phyloP scores from a whole-genome alignment of 2,113 vertebrate genomes.

The Solea solea region DNA sequence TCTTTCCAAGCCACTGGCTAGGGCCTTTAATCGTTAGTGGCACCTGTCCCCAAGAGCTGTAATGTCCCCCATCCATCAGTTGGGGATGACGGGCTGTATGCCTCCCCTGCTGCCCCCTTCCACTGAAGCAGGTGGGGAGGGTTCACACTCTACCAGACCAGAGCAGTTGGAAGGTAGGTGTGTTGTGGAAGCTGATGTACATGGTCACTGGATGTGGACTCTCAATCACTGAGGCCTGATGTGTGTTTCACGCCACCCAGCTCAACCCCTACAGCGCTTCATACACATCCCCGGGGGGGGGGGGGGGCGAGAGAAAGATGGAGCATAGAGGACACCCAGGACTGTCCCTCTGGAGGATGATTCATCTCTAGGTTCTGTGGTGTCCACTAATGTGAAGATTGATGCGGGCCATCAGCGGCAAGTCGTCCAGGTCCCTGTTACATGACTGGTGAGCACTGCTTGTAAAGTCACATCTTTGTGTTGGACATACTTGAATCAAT shows the following conservation, averaged over 20 bases:
- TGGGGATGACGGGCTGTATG: slow-evolving; percentile 63
- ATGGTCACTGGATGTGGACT: slow-evolving; percentile 63
- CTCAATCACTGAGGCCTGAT: slow-evolving; percentile 67
- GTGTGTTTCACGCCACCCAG: slow-evolving; percentile 22
- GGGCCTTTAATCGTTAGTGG: slow-evolving; percentile 80
- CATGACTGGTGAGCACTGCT: neutral
- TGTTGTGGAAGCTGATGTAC: slow-evolving; percentile 54
- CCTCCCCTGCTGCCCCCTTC: slow-evolving; percentile 13
- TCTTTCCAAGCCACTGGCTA: slow-evolving; percentile 78
- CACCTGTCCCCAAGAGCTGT: slow-evolving; percentile 81
- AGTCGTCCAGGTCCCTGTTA: slow-evolving; percentile 13
- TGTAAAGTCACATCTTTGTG: slow-evolving; percentile 3
- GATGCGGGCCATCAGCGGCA: slow-evolving; percentile 27
- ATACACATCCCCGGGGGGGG: slow-evolving; percentile 13
- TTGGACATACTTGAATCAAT: neutral
- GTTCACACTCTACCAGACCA: slow-evolving; percentile 55
- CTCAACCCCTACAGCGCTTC: slow-evolving; percentile 29
- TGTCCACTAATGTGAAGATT: slow-evolving; percentile 46
- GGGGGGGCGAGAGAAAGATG: neutral
- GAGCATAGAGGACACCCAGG: slow-evolving; percentile 49
- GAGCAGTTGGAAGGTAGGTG: slow-evolving; percentile 44
- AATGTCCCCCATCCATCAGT: slow-evolving; percentile 82
- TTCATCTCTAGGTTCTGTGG: slow-evolving; percentile 30
- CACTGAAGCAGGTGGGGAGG: slow-evolving; percentile 47
- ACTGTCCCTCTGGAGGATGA: slow-evolving; percentile 44